Evolutionary conservation across 2,797 vertebrate genomes (phyloP).

Genomic region (Caiman crocodilus): DNA sequence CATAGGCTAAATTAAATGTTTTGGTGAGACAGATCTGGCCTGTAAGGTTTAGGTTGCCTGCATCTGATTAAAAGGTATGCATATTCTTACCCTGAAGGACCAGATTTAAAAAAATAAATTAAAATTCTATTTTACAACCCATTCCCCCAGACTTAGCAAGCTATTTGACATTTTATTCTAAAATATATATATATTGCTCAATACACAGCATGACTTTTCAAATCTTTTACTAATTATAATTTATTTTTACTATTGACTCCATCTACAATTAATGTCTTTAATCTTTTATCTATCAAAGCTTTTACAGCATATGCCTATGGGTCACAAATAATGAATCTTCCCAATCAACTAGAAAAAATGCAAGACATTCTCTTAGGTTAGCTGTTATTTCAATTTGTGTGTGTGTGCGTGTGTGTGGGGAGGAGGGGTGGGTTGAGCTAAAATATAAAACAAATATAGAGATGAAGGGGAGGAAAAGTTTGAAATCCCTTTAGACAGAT

Average conservation of each 20-base stretch:
- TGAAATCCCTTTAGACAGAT: conserved; percentile 1
- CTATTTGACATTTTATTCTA: background rate
- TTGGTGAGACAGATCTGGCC: too few species aligned
- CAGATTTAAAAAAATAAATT: background rate
- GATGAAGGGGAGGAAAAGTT: conserved; percentile 13
- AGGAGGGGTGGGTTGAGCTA: conserved; percentile 2
- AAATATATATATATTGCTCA: background rate
- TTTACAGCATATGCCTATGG: background rate
- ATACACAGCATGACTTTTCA: background rate
- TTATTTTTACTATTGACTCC: background rate
- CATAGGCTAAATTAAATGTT: too few species aligned
- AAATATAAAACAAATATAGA: conserved; percentile 3
- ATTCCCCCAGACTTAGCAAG: background rate
- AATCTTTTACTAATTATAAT: background rate
- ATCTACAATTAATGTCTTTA: background rate
- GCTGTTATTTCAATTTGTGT: conserved; percentile 15
- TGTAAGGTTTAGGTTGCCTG: too few species aligned
- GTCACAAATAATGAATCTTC: background rate
- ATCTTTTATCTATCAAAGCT: background rate
- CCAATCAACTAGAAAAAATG: background rate
- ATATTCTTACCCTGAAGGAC: background rate
- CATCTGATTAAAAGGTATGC: too few species aligned
- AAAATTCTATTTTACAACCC: background rate
- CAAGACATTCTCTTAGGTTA: background rate
- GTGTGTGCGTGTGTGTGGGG: background rate